A percentile compares a stretch with the other conserved stretches of the same genome.
phyloP scores from a whole-genome alignment of 2,888 invertebrate genomes.

The Rugalucina vietnamica region DNA sequence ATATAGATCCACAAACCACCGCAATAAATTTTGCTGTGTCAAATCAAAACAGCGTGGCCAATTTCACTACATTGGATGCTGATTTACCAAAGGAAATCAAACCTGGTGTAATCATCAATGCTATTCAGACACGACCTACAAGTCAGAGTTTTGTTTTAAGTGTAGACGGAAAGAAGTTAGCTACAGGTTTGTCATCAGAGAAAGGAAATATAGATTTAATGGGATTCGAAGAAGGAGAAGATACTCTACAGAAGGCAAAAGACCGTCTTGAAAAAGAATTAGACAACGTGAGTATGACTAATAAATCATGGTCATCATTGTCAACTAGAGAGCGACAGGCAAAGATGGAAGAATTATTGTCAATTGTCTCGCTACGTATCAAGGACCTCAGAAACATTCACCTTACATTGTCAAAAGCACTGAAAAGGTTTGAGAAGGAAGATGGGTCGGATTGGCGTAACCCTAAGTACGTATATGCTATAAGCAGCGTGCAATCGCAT shows the following conservation, averaged over 20 bases:
- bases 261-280: conserved; percentile 17
- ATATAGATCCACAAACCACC: conserved; percentile 9
- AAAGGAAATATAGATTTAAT: conserved; percentile 35
- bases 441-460: conserved; percentile 32
- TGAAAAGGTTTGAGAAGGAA: conserved; percentile 30
- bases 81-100: conserved; percentile 20
- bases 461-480: conserved; percentile 24
- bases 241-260: conserved; percentile 11
- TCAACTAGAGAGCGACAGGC: neutral
- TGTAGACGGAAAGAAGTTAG: conserved; percentile 45
- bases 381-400: conserved; percentile 27
- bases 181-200: conserved; percentile 17
- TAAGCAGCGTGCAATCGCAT: conserved; percentile 35
- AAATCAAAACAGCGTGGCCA: neutral
- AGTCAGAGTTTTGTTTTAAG: conserved; percentile 27
- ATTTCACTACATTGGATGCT: neutral
- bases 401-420: conserved; percentile 3
- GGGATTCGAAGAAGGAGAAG: conserved; percentile 29
- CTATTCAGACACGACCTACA: neutral
- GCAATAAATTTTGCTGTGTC: conserved; percentile 44
- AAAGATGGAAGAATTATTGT: neutral
- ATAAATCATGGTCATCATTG: neutral
- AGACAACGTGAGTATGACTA: neutral
- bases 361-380: conserved; percentile 10
- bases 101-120: conserved; percentile 24